Evolutionary conservation across 2,113 vertebrate genomes (phyloP), one percentile per base, ranked within the genome.

Genomic region (Eupsittula cactorum): DNA sequence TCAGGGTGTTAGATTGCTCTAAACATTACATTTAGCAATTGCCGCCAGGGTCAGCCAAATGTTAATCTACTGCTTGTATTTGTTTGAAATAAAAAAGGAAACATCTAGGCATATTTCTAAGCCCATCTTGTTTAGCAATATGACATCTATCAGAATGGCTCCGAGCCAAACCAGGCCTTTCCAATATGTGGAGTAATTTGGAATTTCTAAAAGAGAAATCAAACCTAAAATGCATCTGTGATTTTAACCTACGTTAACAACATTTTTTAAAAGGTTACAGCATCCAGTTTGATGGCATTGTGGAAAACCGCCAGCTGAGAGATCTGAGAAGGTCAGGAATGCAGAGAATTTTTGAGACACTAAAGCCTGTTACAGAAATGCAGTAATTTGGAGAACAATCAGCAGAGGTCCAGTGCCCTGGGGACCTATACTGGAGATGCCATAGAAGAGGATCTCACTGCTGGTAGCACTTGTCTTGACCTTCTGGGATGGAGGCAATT

Each of bases 1-100:
- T 47, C 52, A 37, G 46, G 81, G 82, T 86, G 86, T 94, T 95
- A 94, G 69, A 91, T 88, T 53, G 76, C 67, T 93, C 77, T 86
- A 88, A 96, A 93, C 71, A 92, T 87, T 93, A 86, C 74, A 93
- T 93, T 94, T 91, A 96, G 86, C 94, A 96, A 82, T 95, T 78
- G 71, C 68, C 27, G 13, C 77, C 62, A 86, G 70, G 92, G 80
- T 97, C 97, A 98, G 95, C 93, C 95, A 96, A 97, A 94, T 96
- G 92, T 97, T 96, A 95, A 96, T 95, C 81, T 97, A 95, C 82
- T 96, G 93, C 71, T 97, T 96, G 86, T 90, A 90, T 96, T 96
- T 97, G 62, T 71, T 95, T 95, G 88, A 84, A 91, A 89, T 74
- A 92, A 81, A 93, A 96, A 95, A 91, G 62, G 82, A 88, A 98